phyloP scores from a whole-genome alignment of 1,140 invertebrate genomes.

The Aphis craccivora region DNA sequence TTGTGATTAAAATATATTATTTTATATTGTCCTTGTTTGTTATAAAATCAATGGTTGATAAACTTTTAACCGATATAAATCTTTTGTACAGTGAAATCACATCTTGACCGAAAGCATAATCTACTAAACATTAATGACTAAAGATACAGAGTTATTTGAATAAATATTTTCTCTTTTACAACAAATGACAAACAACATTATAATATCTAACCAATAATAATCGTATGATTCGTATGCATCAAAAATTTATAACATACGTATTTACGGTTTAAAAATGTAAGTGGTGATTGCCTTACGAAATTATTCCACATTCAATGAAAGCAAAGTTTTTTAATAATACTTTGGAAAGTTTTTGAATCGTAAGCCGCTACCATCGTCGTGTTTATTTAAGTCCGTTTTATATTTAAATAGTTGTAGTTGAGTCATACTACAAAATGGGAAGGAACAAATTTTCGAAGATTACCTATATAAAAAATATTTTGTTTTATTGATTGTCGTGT shows the following conservation, averaged over 20 bases:
- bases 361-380: not conserved
- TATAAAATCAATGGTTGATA: no score
- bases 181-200: not conserved
- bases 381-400: not conserved
- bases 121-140: not conserved
- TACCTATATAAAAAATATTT: not conserved
- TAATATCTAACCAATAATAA: not conserved
- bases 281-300: not conserved
- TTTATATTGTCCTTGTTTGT: no score
- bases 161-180: not conserved
- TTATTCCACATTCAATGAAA: not conserved
- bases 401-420: not conserved
- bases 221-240: not conserved
- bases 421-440: not conserved
- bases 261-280: not conserved
- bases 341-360: not conserved
- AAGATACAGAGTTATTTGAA: not conserved
- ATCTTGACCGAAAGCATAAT: not conserved
- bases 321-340: slow-evolving; percentile 14
- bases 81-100: not conserved
- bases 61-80: no score
- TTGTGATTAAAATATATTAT: no score
- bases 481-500: not conserved
- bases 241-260: not conserved
- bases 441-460: not conserved